Percentiles rank a stretch among this genome's conserved stretches.
phyloP scores from a whole-genome alignment of 2,797 vertebrate genomes.

The Chloroceryle inda region DNA sequence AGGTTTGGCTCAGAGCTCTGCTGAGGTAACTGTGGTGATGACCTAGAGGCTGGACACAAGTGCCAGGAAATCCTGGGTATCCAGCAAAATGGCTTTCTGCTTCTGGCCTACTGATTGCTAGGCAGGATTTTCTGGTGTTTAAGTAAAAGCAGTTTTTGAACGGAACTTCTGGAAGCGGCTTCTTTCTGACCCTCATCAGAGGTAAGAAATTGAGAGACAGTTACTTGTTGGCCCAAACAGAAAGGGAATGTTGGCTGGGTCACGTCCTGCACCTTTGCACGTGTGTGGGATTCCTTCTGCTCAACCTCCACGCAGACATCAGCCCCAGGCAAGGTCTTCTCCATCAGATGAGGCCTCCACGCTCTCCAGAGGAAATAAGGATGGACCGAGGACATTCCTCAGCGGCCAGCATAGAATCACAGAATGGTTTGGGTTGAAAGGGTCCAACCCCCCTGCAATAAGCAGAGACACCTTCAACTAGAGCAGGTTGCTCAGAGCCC shows the following conservation, averaged over 20 bases:
- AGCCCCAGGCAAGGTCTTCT: background rate
- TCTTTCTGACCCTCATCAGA: background rate
- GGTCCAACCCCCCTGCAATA: too few species aligned
- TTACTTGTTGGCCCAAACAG: background rate
- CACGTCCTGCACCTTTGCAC: background rate
- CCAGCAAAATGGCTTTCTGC: constrained; percentile 43
- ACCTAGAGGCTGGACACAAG: constrained; percentile 39
- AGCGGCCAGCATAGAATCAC: background rate
- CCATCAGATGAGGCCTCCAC: accelerated
- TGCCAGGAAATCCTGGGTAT: constrained; percentile 16
- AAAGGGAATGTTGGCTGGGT: background rate
- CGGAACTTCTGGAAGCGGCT: background rate
- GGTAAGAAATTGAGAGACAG: background rate
- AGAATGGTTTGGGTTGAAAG: background rate
- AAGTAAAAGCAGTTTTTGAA: constrained; percentile 17
- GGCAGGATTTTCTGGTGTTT: background rate
- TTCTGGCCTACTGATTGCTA: background rate
- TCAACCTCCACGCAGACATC: background rate
- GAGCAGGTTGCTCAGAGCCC: background rate
- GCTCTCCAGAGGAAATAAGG: background rate
- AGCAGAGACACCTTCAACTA: background rate
- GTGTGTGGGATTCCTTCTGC: accelerated
- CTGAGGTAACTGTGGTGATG: constrained; percentile 63
- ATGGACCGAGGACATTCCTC: background rate
- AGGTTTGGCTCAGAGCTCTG: background rate